A percentile compares a stretch with the other conserved stretches of the same genome.
phyloP scores from a whole-genome alignment of 2,113 vertebrate species.

The Laticauda laticaudata region DNA sequence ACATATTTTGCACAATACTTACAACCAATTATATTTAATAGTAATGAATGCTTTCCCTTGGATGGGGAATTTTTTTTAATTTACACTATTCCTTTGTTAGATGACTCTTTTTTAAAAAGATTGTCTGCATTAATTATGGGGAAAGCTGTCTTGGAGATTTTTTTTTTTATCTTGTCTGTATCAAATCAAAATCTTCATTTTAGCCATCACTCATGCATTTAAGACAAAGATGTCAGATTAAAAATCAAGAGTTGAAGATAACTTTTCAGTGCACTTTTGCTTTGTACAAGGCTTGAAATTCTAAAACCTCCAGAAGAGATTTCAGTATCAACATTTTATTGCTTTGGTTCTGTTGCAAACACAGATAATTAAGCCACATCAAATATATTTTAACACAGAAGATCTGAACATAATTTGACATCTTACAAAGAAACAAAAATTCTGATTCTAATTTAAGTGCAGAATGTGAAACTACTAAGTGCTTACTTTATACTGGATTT shows the following conservation, averaged over 20 bases:
- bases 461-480: conserved; percentile 76
- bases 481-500: conserved; percentile 73
- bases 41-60: conserved; percentile 55
- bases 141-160: conserved; percentile 70
- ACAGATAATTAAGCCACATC: conserved; percentile 64
- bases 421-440: conserved; percentile 69
- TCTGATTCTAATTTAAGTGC: conserved; percentile 73
- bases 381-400: conserved; percentile 67
- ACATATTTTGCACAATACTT: background rate
- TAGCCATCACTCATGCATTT: conserved; percentile 63
- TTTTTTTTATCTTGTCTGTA: conserved; percentile 51
- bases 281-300: conserved; percentile 68
- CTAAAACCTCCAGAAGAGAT: conserved; percentile 67
- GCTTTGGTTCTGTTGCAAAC: conserved; percentile 81
- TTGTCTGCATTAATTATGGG: conserved; percentile 71
- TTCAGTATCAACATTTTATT: conserved; percentile 73
- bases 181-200: conserved; percentile 52
- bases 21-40: conserved; percentile 29
- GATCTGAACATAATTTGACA: conserved; percentile 69
- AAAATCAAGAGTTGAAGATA: conserved; percentile 56
- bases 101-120: conserved; percentile 54
- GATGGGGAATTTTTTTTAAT: conserved; percentile 54
- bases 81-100: conserved; percentile 62
- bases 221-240: conserved; percentile 74
- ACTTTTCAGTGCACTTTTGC: conserved; percentile 67